Conservation (phyloP, 1,140 invertebrate species). For the Nymphalis io region DNA sequence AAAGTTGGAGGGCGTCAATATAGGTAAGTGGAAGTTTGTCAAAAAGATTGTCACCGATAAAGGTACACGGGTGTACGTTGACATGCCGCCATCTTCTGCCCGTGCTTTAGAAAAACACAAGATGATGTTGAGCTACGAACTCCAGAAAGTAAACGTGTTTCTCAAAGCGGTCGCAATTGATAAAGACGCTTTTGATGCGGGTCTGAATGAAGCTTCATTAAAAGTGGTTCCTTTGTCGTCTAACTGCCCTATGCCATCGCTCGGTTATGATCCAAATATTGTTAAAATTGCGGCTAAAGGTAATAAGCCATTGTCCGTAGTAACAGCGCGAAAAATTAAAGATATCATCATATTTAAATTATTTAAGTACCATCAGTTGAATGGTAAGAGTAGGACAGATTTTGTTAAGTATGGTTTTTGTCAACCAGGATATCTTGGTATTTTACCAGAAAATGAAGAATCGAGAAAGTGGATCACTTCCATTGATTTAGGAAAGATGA, state of each 20-base stretch:
- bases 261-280: slow-evolving; percentile 44
- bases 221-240: slow-evolving; percentile 26
- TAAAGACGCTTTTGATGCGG: slow-evolving; percentile 66
- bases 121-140: slow-evolving; percentile 67
- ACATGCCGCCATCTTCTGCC: slow-evolving; percentile 67
- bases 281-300: slow-evolving; percentile 59
- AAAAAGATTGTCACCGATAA: slow-evolving; percentile 61
- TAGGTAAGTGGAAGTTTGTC: slow-evolving; percentile 72
- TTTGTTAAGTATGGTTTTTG: slow-evolving; percentile 64
- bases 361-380: slow-evolving; percentile 56
- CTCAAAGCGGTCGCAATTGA: slow-evolving; percentile 67
- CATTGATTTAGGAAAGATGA: slow-evolving; percentile 50
- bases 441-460: slow-evolving; percentile 63
- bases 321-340: slow-evolving; percentile 58
- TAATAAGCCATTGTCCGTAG: slow-evolving; percentile 47
- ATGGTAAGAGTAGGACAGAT: slow-evolving; percentile 53
- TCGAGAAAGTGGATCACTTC: slow-evolving; percentile 56
- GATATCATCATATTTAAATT: slow-evolving; percentile 60
- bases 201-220: slow-evolving; percentile 51
- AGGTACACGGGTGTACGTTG: slow-evolving; percentile 68
- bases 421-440: slow-evolving; percentile 55
- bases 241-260: slow-evolving; percentile 50
- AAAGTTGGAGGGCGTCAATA: slow-evolving; percentile 52
- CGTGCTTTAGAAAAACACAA: slow-evolving; percentile 58
- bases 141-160: slow-evolving; percentile 70